Evolutionary conservation across 37 sponge, comb jelly and placozoan species (phyloP).

Genomic region (Ianthella basta): DNA sequence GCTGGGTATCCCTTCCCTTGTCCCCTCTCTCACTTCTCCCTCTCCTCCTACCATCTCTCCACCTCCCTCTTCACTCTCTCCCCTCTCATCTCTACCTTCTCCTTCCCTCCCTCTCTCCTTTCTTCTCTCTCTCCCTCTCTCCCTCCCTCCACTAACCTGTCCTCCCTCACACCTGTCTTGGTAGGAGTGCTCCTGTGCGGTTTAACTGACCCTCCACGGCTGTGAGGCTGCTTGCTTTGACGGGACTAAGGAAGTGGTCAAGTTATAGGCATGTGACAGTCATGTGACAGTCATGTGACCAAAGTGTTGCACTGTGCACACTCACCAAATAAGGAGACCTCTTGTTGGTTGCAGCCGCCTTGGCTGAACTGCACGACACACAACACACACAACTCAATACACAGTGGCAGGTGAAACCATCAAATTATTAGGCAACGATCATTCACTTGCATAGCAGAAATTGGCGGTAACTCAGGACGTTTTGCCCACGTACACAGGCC

Average conservation of each 20-base stretch:
- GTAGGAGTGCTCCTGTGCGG: too few species aligned
- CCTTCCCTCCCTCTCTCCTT: background rate
- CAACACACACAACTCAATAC: too few species aligned
- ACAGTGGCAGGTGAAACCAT: too few species aligned
- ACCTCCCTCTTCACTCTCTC: background rate
- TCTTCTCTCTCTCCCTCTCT: background rate
- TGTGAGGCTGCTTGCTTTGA: background rate
- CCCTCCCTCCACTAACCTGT: background rate
- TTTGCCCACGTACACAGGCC: too few species aligned
- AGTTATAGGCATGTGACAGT: constrained; percentile 5
- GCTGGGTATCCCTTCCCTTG: too few species aligned
- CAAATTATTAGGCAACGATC: too few species aligned
- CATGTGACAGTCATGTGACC: background rate
- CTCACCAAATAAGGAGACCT: constrained; percentile 24
- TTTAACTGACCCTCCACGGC: background rate
- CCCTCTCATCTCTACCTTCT: background rate
- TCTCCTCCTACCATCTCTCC: background rate
- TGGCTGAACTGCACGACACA: background rate
- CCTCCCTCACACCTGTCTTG: too few species aligned
- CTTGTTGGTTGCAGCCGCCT: background rate
- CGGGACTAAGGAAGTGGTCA: background rate
- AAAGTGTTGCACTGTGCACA: too few species aligned
- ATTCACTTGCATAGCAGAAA: too few species aligned
- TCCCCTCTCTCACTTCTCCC: background rate
- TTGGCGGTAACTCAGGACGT: too few species aligned